Evolutionary conservation across 2,888 invertebrate species (phyloP), one percentile per base, ranked within the genome.

Genomic region (Protophormia terraenovae): DNA sequence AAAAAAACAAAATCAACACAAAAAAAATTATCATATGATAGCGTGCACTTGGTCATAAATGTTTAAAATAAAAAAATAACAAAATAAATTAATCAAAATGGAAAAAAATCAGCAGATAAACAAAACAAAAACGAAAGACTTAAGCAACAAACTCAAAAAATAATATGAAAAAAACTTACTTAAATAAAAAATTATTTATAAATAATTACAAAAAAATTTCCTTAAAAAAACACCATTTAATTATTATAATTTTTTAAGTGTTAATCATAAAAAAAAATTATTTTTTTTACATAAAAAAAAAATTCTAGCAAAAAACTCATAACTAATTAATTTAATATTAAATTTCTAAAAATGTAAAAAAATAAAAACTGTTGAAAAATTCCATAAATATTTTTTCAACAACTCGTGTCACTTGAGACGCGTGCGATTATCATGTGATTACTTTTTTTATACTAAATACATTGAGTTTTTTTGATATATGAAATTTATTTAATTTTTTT

Each of bases 351-450:
- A 45, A 35, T 55, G 22, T 16, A 35, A 45, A 64, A 3, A 19
- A 29, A 35, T 66, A 66, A n/a, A 24, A 35, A 38, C 1, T 71
- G 29, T 76, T 75, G 10, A 67, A 45, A 75, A 55, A 76, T 77
- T 84, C 81, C 27, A 55, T 67, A 32, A 67, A 53, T 14, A 41
- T 6, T 69, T 73, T 82, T 72, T 55, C 47, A 38, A 62, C 10
- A 77, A 88, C 90, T 90, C 91, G 90, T 90, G 91, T 91, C 91
- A 91, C 88, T 88, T 91, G 91, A 91, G 91, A 91, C 91, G 91
- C 91, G 91, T 91, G 91, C 91, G 91, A 91, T 89, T 89, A 88
- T 90, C 89, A 90, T 88, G 27, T 71, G 55, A 80, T 55, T 47
- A 4, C 0, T 22, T 76, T 72, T 29, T 32, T 12, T 10, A 22